phyloP scores from a whole-genome alignment of 2,113 vertebrate species.

The Grallaria varia region DNA sequence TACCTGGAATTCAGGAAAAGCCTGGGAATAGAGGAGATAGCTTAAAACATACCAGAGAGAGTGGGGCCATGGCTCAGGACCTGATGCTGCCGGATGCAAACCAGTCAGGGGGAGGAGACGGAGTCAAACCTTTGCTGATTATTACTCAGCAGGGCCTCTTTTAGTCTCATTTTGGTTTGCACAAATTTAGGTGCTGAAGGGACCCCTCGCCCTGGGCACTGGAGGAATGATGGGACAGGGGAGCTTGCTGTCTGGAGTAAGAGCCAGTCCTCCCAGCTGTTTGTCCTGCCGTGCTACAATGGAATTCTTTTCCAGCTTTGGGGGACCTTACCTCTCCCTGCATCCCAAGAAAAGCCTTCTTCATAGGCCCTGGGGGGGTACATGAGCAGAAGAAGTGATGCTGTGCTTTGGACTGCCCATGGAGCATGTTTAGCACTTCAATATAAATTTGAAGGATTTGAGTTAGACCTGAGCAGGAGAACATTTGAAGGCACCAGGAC shows the following conservation, averaged over 20 bases:
- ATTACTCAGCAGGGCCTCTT: not conserved
- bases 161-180: not conserved
- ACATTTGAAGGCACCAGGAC: not conserved
- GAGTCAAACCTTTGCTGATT: not conserved
- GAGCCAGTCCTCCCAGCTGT: not conserved
- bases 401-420: fast-evolving
- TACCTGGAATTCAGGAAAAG: not conserved
- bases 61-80: fast-evolving
- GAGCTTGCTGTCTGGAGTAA: not conserved
- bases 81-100: fast-evolving
- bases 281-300: not conserved
- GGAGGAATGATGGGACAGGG: not conserved
- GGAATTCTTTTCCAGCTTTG: not conserved
- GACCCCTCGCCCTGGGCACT: not conserved
- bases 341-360: not conserved
- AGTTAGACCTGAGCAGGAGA: not conserved
- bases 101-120: not conserved
- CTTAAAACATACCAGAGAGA: not conserved
- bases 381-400: not conserved
- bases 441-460: too few relatives aligned
- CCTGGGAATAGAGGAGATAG: not conserved
- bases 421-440: not conserved
- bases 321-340: not conserved
- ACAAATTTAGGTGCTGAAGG: not conserved
- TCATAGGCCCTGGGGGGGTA: not conserved